Conservation (phyloP, 2,888 invertebrate genomes). For the Amaurobius ferox region DNA sequence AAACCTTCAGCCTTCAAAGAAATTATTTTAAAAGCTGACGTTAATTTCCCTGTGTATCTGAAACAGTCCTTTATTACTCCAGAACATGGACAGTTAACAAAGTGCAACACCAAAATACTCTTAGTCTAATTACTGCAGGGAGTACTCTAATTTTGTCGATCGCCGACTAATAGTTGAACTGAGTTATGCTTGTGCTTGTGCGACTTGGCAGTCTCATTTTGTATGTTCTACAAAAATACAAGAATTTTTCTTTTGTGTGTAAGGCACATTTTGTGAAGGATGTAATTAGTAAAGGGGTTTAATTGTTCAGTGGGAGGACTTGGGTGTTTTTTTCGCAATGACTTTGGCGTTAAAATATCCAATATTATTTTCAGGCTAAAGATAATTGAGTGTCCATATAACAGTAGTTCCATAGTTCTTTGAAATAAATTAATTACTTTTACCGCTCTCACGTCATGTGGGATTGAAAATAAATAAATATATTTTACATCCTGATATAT, state of each 20-base stretch:
- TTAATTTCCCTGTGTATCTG: not conserved
- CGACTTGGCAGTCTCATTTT: not conserved
- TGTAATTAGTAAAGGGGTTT: not conserved
- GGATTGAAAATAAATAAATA: no score
- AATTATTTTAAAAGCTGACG: slow-evolving; percentile 11
- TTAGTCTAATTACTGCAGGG: slow-evolving; percentile 63
- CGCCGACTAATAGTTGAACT: slow-evolving; percentile 29
- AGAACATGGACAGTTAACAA: not conserved
- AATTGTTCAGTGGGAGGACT: not conserved
- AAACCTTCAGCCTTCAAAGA: not conserved
- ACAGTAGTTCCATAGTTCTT: no score
- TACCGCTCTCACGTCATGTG: no score
- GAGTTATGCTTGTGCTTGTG: slow-evolving; percentile 29
- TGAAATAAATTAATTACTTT: no score
- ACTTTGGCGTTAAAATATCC: not conserved
- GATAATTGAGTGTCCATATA: no score
- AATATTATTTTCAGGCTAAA: not conserved
- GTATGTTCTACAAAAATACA: slow-evolving; percentile 9
- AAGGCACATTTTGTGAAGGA: not conserved
- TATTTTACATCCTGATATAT: no score
- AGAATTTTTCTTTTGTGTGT: not conserved
- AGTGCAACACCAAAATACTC: slow-evolving; percentile 50
- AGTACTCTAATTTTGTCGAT: slow-evolving; percentile 39
- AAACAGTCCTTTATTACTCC: not conserved
- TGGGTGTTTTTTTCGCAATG: not conserved